These are phyloP conservation scores for Knipowitschia caucasica DNA, from an alignment of 2,797 vertebrate species.

Conservation along the genomic window DNA sequence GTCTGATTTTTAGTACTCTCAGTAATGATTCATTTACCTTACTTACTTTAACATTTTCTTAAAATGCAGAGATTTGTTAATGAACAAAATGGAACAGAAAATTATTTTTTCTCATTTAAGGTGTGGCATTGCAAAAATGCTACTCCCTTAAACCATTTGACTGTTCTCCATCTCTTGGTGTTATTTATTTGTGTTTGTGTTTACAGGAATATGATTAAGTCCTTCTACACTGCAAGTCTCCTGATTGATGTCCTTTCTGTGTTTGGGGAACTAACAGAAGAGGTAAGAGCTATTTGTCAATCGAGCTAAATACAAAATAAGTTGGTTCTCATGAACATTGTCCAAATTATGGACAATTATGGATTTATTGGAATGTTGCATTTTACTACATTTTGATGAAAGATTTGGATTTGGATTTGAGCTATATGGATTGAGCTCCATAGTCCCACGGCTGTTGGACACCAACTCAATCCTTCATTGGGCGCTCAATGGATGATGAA, in stretches of 20 bases:
- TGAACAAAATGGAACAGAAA: too few relatives aligned
- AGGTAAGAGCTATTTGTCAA: conserved; percentile 71
- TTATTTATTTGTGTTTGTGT: neutral
- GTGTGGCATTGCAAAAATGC: neutral
- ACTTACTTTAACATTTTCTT: too few relatives aligned
- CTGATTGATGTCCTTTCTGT: conserved; percentile 90
- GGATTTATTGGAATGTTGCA: neutral
- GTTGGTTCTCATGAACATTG: neutral
- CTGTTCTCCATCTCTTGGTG: neutral
- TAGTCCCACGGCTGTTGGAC: too few relatives aligned
- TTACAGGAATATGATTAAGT: conserved; percentile 97
- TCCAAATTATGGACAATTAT: neutral
- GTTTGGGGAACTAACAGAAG: conserved; percentile 93
- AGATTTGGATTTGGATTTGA: too few relatives aligned
- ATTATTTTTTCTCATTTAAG: neutral
- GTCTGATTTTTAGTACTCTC: too few relatives aligned
- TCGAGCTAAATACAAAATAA: neutral
- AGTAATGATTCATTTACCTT: too few relatives aligned
- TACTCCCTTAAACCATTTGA: too few relatives aligned
- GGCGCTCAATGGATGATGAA: too few relatives aligned
- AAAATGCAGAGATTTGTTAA: too few relatives aligned
- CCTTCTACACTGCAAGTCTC: conserved; percentile 94
- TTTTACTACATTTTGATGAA: neutral
- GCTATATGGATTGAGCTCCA: too few relatives aligned
- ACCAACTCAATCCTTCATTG: too few relatives aligned